Percentiles rank a stretch among this genome's conserved stretches.
Evolutionary conservation across 2,797 vertebrate genomes (phyloP).

Genomic region (Sebastes melanostomus): DNA sequence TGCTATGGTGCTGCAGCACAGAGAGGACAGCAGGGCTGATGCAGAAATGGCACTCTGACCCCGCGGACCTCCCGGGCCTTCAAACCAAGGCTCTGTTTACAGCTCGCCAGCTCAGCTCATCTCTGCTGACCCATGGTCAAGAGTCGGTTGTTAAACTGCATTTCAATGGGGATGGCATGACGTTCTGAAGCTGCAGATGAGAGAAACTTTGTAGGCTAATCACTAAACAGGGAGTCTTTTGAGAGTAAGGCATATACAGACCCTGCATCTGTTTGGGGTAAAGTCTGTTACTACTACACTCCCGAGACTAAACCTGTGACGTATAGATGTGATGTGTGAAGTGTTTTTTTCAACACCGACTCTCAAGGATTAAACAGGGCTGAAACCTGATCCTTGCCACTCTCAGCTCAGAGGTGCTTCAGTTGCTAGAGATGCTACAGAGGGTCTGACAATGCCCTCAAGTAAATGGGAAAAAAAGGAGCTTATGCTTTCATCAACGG

Average conservation of each 20-base stretch:
- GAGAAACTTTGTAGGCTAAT: slow-evolving; percentile 22
- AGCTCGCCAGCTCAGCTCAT: slow-evolving; percentile 54
- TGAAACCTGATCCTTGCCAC: slow-evolving; percentile 10
- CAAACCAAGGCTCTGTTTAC: slow-evolving; percentile 57
- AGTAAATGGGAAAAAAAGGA: slow-evolving; percentile 34
- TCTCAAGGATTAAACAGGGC: slow-evolving; percentile 38
- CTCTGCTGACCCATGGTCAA: slow-evolving; percentile 59
- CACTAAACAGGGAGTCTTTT: slow-evolving; percentile 51
- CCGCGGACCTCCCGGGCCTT: slow-evolving; percentile 54
- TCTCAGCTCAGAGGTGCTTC: slow-evolving; percentile 17
- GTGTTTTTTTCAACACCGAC: slow-evolving; percentile 37
- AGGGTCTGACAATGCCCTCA: slow-evolving; percentile 30
- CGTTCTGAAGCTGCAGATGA: slow-evolving; percentile 35
- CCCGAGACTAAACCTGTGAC: slow-evolving; percentile 52
- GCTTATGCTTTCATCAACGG: slow-evolving; percentile 25
- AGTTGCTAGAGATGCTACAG: slow-evolving; percentile 21
- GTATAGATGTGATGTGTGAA: slow-evolving; percentile 17
- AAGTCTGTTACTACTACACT: slow-evolving; percentile 48
- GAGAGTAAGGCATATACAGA: slow-evolving; percentile 32
- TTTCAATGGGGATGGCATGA: slow-evolving; percentile 38
- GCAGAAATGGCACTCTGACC: slow-evolving; percentile 65
- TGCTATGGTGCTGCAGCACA: slow-evolving; percentile 58
- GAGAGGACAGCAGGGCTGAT: slow-evolving; percentile 62
- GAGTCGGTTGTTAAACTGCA: slow-evolving; percentile 35
- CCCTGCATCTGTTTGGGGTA: slow-evolving; percentile 55